phyloP scores from a whole-genome alignment of 2,113 vertebrate species.

The Ardeotis arabs region DNA sequence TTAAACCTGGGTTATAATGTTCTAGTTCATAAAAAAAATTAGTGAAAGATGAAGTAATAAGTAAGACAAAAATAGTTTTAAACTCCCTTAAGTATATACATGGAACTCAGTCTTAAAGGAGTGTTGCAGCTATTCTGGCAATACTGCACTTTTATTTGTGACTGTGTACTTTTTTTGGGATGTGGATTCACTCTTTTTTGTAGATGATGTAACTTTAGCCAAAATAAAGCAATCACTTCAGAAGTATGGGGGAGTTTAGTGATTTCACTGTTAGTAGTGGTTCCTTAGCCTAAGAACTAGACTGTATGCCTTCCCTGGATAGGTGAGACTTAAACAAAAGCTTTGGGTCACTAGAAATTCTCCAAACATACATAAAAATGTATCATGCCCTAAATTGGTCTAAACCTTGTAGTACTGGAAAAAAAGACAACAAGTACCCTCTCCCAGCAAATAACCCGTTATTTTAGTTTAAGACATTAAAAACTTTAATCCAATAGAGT shows the following conservation, averaged over 20 bases:
- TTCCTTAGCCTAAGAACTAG: neutral
- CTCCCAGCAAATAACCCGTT: neutral
- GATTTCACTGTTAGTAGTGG: neutral
- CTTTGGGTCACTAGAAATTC: neutral
- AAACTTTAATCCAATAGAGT: neutral
- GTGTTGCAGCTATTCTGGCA: neutral
- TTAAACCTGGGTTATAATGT: neutral
- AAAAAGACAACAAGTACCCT: neutral
- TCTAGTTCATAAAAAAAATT: neutral
- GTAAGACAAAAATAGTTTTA: neutral
- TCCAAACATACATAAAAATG: neutral
- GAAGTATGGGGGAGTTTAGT: neutral
- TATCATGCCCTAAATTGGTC: neutral
- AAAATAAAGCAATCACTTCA: neutral
- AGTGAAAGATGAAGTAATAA: neutral
- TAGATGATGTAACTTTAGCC: neutral
- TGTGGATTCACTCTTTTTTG: neutral
- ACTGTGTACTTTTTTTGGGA: accelerated
- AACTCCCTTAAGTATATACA: neutral
- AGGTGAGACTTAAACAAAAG: neutral
- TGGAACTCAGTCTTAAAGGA: neutral
- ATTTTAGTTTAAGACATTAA: neutral
- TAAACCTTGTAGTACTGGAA: neutral
- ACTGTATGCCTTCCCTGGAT: neutral
- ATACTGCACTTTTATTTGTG: neutral